Conservation (phyloP, 2,113 vertebrate genomes). For the Tupaia chinensis region DNA sequence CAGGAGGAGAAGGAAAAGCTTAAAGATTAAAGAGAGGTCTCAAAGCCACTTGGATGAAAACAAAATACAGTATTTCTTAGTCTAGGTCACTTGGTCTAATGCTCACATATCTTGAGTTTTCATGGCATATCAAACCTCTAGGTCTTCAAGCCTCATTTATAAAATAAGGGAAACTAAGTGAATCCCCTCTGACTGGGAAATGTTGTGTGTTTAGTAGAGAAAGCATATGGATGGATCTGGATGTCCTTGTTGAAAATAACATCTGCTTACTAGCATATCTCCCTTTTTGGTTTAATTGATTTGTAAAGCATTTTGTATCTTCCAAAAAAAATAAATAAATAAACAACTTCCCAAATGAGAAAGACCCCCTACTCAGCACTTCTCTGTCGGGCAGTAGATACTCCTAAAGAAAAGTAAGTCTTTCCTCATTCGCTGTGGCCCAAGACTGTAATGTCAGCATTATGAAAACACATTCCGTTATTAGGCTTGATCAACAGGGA, state of each 20-base stretch:
- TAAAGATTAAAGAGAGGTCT: not conserved
- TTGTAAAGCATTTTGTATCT: slow-evolving; percentile 60
- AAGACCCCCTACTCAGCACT: slow-evolving; percentile 45
- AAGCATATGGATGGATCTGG: not conserved
- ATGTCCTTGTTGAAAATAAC: slow-evolving; percentile 24
- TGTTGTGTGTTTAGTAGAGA: not conserved
- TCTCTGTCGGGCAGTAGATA: not conserved
- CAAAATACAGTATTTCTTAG: not conserved
- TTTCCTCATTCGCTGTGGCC: slow-evolving; percentile 13
- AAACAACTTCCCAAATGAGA: slow-evolving; percentile 47
- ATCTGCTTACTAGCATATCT: not conserved
- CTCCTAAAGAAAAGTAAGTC: not conserved
- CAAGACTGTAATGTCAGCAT: not conserved
- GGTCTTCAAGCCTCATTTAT: slow-evolving; percentile 5
- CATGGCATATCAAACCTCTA: not conserved
- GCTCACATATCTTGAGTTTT: not conserved
- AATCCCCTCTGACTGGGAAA: not conserved
- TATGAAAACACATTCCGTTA: slow-evolving; percentile 14
- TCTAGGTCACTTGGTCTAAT: not conserved
- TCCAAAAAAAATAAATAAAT: not conserved
- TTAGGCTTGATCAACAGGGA: slow-evolving; percentile 26
- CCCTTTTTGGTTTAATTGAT: slow-evolving; percentile 55
- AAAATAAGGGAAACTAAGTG: not conserved
- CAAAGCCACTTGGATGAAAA: not conserved
- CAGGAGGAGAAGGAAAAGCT: not conserved